A percentile compares a stretch with the other conserved stretches of the same genome.
Evolutionary conservation across 2,797 vertebrate species (phyloP).

Genomic region (Sebastes variabilis): DNA sequence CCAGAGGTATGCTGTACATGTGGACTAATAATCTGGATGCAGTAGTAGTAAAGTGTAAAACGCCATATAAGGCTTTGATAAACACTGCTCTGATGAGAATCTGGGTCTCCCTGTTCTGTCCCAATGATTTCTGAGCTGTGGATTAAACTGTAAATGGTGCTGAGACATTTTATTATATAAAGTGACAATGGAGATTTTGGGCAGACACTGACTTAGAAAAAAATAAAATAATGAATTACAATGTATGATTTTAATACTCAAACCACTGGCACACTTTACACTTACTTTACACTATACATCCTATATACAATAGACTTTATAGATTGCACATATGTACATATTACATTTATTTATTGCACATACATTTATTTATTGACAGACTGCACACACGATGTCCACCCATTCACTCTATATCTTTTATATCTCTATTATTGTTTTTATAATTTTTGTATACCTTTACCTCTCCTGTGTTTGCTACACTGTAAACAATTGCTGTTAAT

Average conservation of each 20-base stretch:
- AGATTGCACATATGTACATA: too few species aligned
- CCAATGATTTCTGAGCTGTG: background rate
- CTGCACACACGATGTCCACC: too few species aligned
- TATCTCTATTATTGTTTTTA: too few species aligned
- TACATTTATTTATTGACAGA: too few species aligned
- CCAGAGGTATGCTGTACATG: slow-evolving; percentile 16
- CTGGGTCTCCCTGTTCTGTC: background rate
- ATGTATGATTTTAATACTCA: background rate
- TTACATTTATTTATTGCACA: too few species aligned
- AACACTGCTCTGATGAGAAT: background rate
- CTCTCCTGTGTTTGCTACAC: too few species aligned
- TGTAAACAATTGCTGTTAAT: too few species aligned
- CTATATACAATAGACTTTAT: too few species aligned
- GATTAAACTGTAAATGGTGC: background rate
- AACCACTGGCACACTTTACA: too few species aligned
- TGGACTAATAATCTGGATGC: slow-evolving; percentile 27
- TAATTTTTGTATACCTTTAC: too few species aligned
- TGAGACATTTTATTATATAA: background rate
- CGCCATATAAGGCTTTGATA: slow-evolving; percentile 22
- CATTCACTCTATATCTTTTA: too few species aligned
- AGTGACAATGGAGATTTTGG: background rate
- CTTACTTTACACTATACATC: too few species aligned
- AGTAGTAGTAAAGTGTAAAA: slow-evolving; percentile 22
- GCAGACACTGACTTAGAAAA: background rate
- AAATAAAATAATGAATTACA: background rate